Percentiles rank a stretch among this genome's conserved stretches.
Conservation (phyloP, 2,113 vertebrate species). For the Callorhinus ursinus region DNA sequence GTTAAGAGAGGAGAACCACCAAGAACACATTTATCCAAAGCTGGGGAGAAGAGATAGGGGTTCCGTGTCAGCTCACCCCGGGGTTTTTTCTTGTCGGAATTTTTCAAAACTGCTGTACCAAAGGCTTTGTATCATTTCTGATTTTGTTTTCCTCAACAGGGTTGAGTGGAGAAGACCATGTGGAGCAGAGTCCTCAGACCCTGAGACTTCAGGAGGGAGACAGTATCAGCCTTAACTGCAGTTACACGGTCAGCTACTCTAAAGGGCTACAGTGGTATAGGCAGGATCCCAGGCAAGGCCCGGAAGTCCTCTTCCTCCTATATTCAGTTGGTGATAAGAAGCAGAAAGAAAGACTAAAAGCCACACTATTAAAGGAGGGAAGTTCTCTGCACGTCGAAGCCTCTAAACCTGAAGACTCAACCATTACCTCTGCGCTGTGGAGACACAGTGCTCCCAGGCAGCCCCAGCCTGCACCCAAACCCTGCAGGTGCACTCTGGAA, state of each 20-base stretch:
- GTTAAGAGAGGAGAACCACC: neutral
- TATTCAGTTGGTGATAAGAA: neutral
- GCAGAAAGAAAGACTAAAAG: neutral
- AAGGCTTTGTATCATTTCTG: neutral
- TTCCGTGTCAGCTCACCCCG: neutral
- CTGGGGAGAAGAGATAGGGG: neutral
- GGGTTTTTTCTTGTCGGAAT: neutral
- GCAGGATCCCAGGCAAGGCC: neutral
- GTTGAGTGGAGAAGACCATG: neutral
- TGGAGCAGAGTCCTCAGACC: slow-evolving; percentile 34
- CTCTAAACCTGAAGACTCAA: slow-evolving; percentile 7
- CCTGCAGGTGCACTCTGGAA: neutral
- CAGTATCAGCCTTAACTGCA: neutral
- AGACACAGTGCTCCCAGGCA: neutral
- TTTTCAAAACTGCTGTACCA: neutral
- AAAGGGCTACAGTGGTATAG: neutral
- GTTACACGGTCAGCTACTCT: fast-evolving
- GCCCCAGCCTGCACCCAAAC: neutral
- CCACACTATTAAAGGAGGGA: neutral
- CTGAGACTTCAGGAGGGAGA: neutral
- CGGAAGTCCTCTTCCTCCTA: neutral
- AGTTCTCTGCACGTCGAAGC: slow-evolving; percentile 23
- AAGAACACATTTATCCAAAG: neutral
- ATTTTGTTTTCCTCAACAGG: slow-evolving; percentile 39
- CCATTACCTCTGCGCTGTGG: slow-evolving; percentile 42